Evolutionary conservation across 1,140 invertebrate genomes (phyloP).

Genomic region (Macrotrachela quadricornifera): DNA sequence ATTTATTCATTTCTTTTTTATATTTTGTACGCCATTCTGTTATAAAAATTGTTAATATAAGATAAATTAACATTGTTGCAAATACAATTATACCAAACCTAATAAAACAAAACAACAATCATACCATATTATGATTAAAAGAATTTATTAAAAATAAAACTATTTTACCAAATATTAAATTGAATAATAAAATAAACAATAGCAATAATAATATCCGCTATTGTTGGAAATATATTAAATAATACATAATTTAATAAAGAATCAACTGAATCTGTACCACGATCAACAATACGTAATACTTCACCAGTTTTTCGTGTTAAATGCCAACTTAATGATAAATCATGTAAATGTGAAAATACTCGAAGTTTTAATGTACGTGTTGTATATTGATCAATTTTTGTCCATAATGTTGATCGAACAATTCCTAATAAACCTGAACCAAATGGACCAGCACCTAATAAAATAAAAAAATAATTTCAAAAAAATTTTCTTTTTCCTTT

Average conservation of each 20-base stretch:
- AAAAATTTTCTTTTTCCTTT: too few relatives aligned
- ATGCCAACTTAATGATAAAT: constrained; percentile 51
- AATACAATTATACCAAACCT: constrained; percentile 73
- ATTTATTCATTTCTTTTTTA: constrained; percentile 67
- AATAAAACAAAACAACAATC: too few relatives aligned
- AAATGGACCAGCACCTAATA: background rate
- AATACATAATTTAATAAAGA: constrained; percentile 31
- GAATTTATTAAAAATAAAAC: too few relatives aligned
- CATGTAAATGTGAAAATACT: constrained; percentile 62
- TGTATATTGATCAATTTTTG: constrained; percentile 77
- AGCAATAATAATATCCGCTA: constrained; percentile 71
- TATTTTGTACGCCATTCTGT: constrained; percentile 92
- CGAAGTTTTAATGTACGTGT: constrained; percentile 65
- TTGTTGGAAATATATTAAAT: constrained; percentile 58
- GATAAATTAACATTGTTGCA: constrained; percentile 67
- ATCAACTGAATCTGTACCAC: background rate
- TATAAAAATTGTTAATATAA: constrained; percentile 58
- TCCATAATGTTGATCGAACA: constrained; percentile 70
- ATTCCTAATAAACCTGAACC: constrained; percentile 40
- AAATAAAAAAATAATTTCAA: too few relatives aligned
- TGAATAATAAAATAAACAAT: constrained; percentile 59
- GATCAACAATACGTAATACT: constrained; percentile 50
- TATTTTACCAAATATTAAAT: constrained; percentile 58
- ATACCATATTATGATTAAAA: too few relatives aligned
- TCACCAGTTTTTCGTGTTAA: constrained; percentile 78